phyloP scores from a whole-genome alignment of 2,888 invertebrate species.

The Cheilosia soror region DNA sequence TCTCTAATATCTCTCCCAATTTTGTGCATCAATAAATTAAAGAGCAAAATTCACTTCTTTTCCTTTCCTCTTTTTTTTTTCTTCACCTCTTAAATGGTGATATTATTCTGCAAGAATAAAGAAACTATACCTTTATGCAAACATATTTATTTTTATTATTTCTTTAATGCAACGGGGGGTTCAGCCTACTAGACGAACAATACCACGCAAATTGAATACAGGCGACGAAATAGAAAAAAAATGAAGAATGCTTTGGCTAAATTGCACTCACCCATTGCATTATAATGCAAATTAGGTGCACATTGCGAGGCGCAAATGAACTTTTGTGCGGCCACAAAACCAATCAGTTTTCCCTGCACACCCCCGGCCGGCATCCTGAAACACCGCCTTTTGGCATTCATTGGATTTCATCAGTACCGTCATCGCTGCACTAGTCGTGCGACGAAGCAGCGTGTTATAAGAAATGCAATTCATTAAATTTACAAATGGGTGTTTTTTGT shows the following conservation, averaged over 20 bases:
- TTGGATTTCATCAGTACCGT: constrained; percentile 39
- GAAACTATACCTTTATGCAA: constrained; percentile 20
- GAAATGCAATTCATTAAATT: constrained; percentile 40
- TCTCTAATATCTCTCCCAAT: no score
- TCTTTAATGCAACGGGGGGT: constrained; percentile 2
- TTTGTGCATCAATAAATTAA: no score
- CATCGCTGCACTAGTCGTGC: not conserved
- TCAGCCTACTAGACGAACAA: not conserved
- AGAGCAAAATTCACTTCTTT: not conserved
- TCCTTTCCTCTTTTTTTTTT: not conserved
- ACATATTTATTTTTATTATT: constrained; percentile 3
- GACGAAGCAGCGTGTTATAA: constrained; percentile 22
- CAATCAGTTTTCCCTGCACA: constrained; percentile 25
- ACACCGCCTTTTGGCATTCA: constrained; percentile 25
- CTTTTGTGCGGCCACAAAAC: constrained; percentile 59
- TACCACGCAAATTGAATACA: constrained; percentile 43
- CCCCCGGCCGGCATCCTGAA: constrained; percentile 1
- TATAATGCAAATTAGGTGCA: constrained; percentile 68
- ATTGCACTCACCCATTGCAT: constrained; percentile 60
- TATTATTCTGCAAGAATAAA: constrained; percentile 37
- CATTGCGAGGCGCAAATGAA: constrained; percentile 58
- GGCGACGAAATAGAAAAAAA: constrained; percentile 9
- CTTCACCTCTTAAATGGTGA: constrained; percentile 12
- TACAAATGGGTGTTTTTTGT: constrained; percentile 14
- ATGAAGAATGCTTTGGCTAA: constrained; percentile 40